Conservation (phyloP, 2,113 vertebrate species). For the Cyprinus carpio region DNA sequence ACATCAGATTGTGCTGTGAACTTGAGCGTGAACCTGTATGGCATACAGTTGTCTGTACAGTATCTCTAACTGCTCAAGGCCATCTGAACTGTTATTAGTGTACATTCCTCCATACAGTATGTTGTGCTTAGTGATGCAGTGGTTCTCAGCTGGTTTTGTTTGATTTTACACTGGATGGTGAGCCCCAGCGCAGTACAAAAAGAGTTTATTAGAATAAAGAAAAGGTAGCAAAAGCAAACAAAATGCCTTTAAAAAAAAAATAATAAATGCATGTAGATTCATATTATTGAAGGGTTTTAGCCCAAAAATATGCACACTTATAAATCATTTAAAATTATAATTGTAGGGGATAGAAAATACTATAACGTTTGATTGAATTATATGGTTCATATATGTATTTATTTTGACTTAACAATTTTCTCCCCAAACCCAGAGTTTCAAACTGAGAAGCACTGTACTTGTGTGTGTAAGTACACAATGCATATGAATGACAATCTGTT, state of each 20-base stretch:
- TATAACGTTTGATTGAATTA: background rate
- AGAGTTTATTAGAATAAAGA: background rate
- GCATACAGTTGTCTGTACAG: slow-evolving; percentile 44
- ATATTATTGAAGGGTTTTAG: too few relatives aligned
- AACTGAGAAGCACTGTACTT: background rate
- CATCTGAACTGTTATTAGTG: slow-evolving; percentile 14
- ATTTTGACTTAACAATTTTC: background rate
- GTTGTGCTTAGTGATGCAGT: background rate
- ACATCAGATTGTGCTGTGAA: slow-evolving; percentile 46
- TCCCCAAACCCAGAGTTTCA: background rate
- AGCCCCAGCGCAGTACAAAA: background rate
- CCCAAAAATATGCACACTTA: too few relatives aligned
- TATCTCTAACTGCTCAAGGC: slow-evolving; percentile 21
- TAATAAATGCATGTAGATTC: background rate
- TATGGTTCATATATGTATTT: too few relatives aligned
- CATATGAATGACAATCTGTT: background rate
- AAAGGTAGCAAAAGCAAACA: background rate
- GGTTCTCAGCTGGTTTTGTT: background rate
- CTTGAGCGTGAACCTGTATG: slow-evolving; percentile 51
- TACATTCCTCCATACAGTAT: background rate
- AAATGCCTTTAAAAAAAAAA: background rate
- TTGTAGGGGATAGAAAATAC: background rate
- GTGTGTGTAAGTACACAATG: background rate
- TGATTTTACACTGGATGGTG: background rate
- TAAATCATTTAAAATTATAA: too few relatives aligned